Percentiles rank a stretch among this genome's conserved stretches.
These are phyloP conservation scores for Onychomys torridus DNA, from an alignment of 2,797 vertebrate genomes.

Conservation along the genomic window DNA sequence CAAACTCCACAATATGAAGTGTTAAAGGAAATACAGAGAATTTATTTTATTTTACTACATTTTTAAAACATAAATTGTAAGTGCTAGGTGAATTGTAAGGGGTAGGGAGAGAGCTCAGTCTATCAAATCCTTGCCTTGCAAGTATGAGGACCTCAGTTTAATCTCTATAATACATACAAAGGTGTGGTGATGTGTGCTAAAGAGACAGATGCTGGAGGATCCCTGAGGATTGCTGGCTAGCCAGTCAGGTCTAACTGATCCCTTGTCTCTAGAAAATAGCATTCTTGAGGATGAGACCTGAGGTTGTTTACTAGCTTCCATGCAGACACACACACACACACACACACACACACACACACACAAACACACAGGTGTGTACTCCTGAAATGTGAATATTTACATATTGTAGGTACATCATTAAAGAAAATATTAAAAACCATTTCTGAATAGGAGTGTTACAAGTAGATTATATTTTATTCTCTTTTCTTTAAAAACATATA, in stretches of 20 bases:
- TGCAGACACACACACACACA: background rate
- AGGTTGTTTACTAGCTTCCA: background rate
- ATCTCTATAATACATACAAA: background rate
- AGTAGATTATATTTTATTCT: background rate
- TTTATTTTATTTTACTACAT: background rate
- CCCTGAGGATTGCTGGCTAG: background rate
- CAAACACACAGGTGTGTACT: background rate
- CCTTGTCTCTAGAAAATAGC: background rate
- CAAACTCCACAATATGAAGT: background rate
- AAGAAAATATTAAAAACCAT: constrained; percentile 37
- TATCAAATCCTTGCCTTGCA: background rate
- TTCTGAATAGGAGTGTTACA: background rate
- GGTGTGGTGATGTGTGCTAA: background rate
- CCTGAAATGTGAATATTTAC: background rate
- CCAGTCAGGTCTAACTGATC: background rate
- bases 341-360: background rate
- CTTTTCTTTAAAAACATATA: background rate
- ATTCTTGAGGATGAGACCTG: background rate
- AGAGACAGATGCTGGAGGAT: background rate
- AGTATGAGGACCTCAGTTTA: background rate
- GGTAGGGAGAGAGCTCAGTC: background rate
- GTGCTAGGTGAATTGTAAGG: background rate
- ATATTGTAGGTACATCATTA: background rate
- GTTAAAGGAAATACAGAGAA: background rate
- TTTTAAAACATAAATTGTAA: constrained; percentile 32